A percentile compares a stretch with the other conserved stretches of the same genome.
These are phyloP conservation scores for Distichodus sexfasciatus DNA, from an alignment of 2,797 vertebrate species.

Conservation along the genomic window DNA sequence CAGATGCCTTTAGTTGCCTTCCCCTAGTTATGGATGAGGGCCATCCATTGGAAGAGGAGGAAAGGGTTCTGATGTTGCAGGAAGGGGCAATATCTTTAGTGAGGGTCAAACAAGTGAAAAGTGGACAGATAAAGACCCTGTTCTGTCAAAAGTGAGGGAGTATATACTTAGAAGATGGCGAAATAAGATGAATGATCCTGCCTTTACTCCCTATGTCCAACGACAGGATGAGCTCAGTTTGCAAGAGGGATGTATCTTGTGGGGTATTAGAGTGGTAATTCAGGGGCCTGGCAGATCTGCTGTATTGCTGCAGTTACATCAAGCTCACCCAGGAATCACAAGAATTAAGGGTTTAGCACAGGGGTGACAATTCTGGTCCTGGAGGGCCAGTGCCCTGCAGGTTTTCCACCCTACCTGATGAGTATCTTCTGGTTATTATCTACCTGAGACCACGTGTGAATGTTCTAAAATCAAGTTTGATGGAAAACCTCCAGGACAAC, in stretches of 20 bases:
- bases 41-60: background rate
- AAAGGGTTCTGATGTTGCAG: background rate
- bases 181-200: background rate
- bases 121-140: conserved; percentile 6
- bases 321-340: conserved; percentile 13
- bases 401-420: no score
- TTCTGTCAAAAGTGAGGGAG: background rate
- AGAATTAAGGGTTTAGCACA: conserved; percentile 10
- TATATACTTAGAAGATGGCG: conserved; percentile 20
- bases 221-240: conserved; percentile 4
- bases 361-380: no score
- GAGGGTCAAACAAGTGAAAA: background rate
- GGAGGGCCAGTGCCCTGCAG: no score
- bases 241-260: background rate
- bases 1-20: conserved; percentile 15
- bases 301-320: conserved; percentile 17
- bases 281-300: background rate
- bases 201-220: background rate
- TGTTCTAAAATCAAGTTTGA: no score
- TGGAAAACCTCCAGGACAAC: no score
- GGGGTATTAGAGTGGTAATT: background rate
- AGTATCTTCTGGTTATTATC: no score
- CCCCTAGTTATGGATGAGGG: background rate
- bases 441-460: no score
- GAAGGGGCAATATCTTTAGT: background rate